A percentile compares a stretch with the other conserved stretches of the same genome.
Conservation (phyloP, 2,888 invertebrate species). For the Tromatobia lineatoria region DNA sequence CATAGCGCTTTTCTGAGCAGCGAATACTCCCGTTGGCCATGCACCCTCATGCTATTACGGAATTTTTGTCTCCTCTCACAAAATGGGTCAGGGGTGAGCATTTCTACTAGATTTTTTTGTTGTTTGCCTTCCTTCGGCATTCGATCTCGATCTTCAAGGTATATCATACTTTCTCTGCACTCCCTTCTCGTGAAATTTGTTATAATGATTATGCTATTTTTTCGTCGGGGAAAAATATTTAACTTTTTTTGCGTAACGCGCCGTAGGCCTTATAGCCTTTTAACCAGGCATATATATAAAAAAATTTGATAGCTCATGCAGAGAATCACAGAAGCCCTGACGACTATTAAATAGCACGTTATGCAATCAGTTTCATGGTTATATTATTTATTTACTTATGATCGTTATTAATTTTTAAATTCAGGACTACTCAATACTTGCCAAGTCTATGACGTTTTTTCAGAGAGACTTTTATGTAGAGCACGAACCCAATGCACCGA, state of each 20-base stretch:
- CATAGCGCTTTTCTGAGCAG: slow-evolving; percentile 45
- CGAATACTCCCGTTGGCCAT: slow-evolving; percentile 57
- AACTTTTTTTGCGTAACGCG: neutral
- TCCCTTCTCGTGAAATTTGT: slow-evolving; percentile 11
- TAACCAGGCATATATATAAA: too few species aligned
- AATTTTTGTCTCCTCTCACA: slow-evolving; percentile 65
- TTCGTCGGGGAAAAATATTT: neutral
- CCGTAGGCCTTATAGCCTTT: too few species aligned
- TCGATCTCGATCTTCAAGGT: slow-evolving; percentile 20
- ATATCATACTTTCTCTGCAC: slow-evolving; percentile 6
- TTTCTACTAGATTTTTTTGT: slow-evolving; percentile 4
- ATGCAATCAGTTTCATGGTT: neutral
- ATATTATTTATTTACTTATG: too few species aligned
- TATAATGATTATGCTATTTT: slow-evolving; percentile 43
- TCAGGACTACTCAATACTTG: too few species aligned
- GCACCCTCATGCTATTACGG: slow-evolving; percentile 54
- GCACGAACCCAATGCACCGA: too few species aligned
- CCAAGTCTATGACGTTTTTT: too few species aligned
- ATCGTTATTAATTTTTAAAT: too few species aligned
- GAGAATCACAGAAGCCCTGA: too few species aligned
- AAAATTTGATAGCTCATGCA: too few species aligned
- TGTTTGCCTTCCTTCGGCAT: slow-evolving; percentile 20
- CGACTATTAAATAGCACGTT: too few species aligned
- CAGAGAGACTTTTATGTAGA: too few species aligned
- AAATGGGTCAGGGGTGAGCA: slow-evolving; percentile 79